phyloP scores from a whole-genome alignment of 2,888 invertebrate genomes.

The Synanthedon formicaeformis region DNA sequence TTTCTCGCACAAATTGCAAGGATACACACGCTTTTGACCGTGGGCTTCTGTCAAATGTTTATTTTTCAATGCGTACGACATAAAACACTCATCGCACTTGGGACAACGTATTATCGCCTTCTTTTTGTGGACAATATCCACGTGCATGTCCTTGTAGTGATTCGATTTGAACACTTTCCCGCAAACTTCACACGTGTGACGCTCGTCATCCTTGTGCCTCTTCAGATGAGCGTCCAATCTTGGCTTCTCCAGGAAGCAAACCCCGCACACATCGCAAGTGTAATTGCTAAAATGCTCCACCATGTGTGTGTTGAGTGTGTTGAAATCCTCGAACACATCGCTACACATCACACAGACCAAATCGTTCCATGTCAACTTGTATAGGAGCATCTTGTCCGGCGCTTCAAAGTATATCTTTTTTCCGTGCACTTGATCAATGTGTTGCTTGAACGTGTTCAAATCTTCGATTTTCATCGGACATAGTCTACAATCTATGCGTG shows the following conservation, averaged over 20 bases:
- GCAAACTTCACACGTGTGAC: conserved; percentile 63
- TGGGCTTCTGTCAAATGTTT: conserved; percentile 56
- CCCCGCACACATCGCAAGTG: conserved; percentile 55
- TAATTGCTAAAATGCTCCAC: conserved; percentile 58
- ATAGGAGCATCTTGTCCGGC: conserved; percentile 49
- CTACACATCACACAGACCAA: conserved; percentile 56
- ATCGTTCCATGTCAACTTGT: conserved; percentile 53
- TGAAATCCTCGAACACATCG: conserved; percentile 55
- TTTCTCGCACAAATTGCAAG: conserved; percentile 58
- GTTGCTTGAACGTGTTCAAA: conserved; percentile 43
- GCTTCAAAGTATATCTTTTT: conserved; percentile 60
- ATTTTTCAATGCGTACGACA: conserved; percentile 56
- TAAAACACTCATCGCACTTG: conserved; percentile 55
- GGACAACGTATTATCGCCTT: conserved; percentile 56
- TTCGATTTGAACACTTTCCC: conserved; percentile 59
- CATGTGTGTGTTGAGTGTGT: conserved; percentile 54
- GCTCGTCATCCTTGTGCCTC: conserved; percentile 60
- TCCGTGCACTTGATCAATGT: conserved; percentile 44
- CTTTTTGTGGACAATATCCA: conserved; percentile 56
- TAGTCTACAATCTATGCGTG: conserved; percentile 49
- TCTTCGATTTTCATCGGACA: conserved; percentile 47
- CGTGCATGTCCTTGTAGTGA: conserved; percentile 60
- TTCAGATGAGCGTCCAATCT: conserved; percentile 60
- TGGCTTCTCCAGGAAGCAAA: conserved; percentile 60
- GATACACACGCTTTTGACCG: conserved; percentile 53